Percentiles rank a stretch among this genome's conserved stretches.
Conservation (phyloP, 2,888 invertebrate genomes). For the Rotaria socialis region DNA sequence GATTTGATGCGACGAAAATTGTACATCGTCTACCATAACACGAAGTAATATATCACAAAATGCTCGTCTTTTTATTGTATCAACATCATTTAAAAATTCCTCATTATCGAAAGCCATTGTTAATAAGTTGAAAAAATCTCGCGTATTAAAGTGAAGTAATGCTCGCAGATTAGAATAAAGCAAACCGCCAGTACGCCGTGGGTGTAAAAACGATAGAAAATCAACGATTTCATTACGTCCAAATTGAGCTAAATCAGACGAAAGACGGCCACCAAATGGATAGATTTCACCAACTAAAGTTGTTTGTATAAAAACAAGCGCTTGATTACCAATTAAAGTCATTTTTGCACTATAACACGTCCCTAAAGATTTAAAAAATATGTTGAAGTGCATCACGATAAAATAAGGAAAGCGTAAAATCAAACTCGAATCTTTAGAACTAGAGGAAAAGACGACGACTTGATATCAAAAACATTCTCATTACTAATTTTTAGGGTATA, state of each 20-base stretch:
- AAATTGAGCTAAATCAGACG: background rate
- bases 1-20: background rate
- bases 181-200: constrained; percentile 13
- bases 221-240: constrained; percentile 6
- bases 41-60: constrained; percentile 28
- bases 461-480: too few species aligned
- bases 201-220: constrained; percentile 31
- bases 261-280: constrained; percentile 12
- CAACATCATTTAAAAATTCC: constrained; percentile 22
- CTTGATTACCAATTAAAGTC: constrained; percentile 16
- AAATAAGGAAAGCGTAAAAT: too few species aligned
- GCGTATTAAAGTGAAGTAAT: constrained; percentile 32
- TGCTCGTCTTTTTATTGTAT: constrained; percentile 21
- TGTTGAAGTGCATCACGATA: too few species aligned
- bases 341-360: background rate
- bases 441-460: too few species aligned
- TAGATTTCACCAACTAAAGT: constrained; percentile 24
- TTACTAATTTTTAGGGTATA: too few species aligned
- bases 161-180: background rate
- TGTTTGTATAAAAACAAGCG: constrained; percentile 21
- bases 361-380: background rate
- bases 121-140: constrained; percentile 36
- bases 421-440: too few species aligned
- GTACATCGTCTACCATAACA: constrained; percentile 24
- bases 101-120: constrained; percentile 30